Evolutionary conservation across 2,888 invertebrate genomes (phyloP).

Genomic region (Incurvaria masculella): DNA sequence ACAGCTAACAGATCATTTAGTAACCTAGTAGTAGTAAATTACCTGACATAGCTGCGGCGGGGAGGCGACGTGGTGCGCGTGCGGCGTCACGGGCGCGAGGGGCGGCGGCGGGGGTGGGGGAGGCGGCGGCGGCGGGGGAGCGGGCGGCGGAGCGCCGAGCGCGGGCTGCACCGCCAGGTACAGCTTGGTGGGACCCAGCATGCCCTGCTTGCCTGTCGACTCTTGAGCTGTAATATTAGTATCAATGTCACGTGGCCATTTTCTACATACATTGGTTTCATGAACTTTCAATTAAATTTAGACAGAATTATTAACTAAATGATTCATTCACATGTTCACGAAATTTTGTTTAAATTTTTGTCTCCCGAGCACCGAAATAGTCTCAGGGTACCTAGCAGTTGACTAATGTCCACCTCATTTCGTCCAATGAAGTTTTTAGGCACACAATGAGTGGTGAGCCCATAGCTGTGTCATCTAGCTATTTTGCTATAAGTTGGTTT

Average conservation of each 20-base stretch:
- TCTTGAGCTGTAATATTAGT: constrained; percentile 74
- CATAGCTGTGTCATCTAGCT: no score
- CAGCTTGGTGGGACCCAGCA: constrained; percentile 81
- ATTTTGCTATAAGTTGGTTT: no score
- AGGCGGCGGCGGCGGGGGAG: constrained; percentile 28
- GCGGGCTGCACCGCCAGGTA: constrained; percentile 83
- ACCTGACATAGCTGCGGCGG: constrained; percentile 26
- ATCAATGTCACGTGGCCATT: no score
- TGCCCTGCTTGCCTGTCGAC: constrained; percentile 80
- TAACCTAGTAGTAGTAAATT: constrained; percentile 43
- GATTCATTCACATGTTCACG: no score
- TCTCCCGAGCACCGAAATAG: no score
- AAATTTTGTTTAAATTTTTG: constrained; percentile 3
- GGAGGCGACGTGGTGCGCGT: constrained; percentile 1
- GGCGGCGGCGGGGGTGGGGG: constrained; percentile 13
- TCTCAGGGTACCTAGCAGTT: no score
- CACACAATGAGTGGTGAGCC: no score
- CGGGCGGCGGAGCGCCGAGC: constrained; percentile 35
- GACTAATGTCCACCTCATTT: no score
- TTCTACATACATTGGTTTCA: no score
- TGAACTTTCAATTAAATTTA: no score
- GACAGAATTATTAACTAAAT: no score
- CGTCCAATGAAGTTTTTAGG: no score
- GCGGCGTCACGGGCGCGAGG: constrained; percentile 36
- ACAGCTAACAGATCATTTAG: constrained; percentile 9